phyloP scores from a whole-genome alignment of 2,888 invertebrate genomes.

The Andricus quercusramuli region DNA sequence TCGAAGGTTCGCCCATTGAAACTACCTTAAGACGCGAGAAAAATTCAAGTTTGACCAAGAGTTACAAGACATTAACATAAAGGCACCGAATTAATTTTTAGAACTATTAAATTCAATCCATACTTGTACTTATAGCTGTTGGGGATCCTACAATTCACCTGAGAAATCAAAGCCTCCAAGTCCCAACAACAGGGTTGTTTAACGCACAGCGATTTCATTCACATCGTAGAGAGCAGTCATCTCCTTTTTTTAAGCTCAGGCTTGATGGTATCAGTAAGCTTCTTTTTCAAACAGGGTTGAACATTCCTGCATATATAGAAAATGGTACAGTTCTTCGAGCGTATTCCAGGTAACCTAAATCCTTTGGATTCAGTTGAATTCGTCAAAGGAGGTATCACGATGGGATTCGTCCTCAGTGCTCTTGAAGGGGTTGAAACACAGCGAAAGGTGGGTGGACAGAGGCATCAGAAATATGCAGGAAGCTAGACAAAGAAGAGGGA shows the following conservation, averaged over 20 bases:
- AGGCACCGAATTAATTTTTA: too few species aligned
- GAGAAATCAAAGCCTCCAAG: background rate
- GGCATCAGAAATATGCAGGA: constrained; percentile 14
- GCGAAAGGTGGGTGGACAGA: constrained; percentile 36
- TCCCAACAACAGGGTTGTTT: background rate
- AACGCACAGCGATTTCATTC: background rate
- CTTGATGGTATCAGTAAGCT: background rate
- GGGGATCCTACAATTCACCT: too few species aligned
- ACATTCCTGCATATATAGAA: constrained; percentile 3
- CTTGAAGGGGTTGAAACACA: constrained; percentile 52
- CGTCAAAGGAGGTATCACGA: constrained; percentile 54
- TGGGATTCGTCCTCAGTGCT: constrained; percentile 47
- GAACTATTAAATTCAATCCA: too few species aligned
- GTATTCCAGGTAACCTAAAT: constrained; percentile 59
- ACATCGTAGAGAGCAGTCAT: background rate
- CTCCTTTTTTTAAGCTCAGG: background rate
- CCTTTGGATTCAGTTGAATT: constrained; percentile 60
- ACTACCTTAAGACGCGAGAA: too few species aligned
- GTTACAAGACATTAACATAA: too few species aligned
- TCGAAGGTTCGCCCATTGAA: too few species aligned
- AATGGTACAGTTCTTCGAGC: constrained; percentile 21
- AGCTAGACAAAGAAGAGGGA: constrained; percentile 4
- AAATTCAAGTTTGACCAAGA: too few species aligned
- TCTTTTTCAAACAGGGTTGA: background rate
- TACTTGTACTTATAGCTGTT: too few species aligned